phyloP scores from a whole-genome alignment of 2,113 vertebrate species.

The Cyanistes caeruleus region DNA sequence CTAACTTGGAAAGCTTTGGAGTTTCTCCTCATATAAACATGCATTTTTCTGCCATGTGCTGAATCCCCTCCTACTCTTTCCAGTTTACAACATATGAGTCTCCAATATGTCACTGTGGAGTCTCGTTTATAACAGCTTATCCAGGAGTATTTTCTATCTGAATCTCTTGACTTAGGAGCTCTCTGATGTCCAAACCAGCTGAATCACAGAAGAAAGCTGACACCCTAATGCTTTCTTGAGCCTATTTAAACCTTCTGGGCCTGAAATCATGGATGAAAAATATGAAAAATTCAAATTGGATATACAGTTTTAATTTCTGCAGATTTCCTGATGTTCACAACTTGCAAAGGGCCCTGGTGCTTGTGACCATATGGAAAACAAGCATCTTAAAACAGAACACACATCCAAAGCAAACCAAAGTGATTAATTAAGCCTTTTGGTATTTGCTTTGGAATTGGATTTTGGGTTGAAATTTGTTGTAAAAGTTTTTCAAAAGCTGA shows the following conservation, averaged over 20 bases:
- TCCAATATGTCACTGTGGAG: background rate
- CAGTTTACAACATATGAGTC: background rate
- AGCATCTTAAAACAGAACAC: background rate
- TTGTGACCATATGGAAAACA: background rate
- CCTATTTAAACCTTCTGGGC: background rate
- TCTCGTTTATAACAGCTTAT: background rate
- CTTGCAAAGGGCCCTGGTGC: background rate
- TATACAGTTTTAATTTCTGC: background rate
- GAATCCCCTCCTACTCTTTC: background rate
- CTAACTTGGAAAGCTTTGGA: background rate
- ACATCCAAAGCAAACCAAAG: background rate
- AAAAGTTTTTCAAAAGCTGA: background rate
- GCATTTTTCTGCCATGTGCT: background rate
- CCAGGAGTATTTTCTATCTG: background rate
- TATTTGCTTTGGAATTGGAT: background rate
- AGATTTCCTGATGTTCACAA: background rate
- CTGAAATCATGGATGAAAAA: background rate
- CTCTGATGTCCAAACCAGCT: background rate
- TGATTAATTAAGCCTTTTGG: background rate
- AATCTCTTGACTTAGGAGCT: background rate
- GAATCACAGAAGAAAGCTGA: background rate
- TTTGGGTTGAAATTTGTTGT: background rate
- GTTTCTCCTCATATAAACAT: background rate
- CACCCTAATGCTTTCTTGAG: background rate
- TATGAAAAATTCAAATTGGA: background rate